A percentile compares a stretch with the other conserved stretches of the same genome.
phyloP scores from a whole-genome alignment of 2,113 vertebrate species.

The Melanerpes aurifrons region DNA sequence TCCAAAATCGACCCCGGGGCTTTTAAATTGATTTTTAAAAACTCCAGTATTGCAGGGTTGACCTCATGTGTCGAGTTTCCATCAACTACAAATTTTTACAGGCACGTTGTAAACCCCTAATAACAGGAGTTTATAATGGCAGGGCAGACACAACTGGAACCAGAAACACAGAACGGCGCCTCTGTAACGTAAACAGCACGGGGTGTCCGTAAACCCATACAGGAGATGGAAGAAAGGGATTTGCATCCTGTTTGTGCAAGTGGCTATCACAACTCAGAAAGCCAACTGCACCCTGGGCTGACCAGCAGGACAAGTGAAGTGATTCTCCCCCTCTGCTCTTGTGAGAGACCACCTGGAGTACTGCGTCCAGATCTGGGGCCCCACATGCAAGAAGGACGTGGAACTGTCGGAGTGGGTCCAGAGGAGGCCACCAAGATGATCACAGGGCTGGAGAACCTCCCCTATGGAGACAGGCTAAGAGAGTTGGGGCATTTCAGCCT shows the following conservation, averaged over 20 bases:
- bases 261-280: not conserved
- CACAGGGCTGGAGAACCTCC: too few relatives aligned
- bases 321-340: too few relatives aligned
- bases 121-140: conserved; percentile 45
- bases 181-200: conserved; percentile 20
- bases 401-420: too few relatives aligned
- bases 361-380: too few relatives aligned
- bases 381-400: too few relatives aligned
- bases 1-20: not conserved
- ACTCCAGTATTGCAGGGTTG: not conserved
- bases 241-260: not conserved
- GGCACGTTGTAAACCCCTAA: conserved; percentile 2
- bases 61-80: conserved; percentile 10
- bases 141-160: conserved; percentile 32
- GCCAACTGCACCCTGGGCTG: too few relatives aligned
- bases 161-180: conserved; percentile 32
- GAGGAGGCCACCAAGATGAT: too few relatives aligned
- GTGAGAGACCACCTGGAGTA: too few relatives aligned
- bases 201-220: conserved; percentile 32
- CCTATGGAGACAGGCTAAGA: too few relatives aligned
- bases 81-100: conserved; percentile 26
- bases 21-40: not conserved
- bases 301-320: too few relatives aligned
- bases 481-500: too few relatives aligned
- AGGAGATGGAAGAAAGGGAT: not conserved